These are phyloP conservation scores for Meloidogyne floridensis DNA, from an alignment of 1,140 invertebrate genomes.

Conservation along the genomic window DNA sequence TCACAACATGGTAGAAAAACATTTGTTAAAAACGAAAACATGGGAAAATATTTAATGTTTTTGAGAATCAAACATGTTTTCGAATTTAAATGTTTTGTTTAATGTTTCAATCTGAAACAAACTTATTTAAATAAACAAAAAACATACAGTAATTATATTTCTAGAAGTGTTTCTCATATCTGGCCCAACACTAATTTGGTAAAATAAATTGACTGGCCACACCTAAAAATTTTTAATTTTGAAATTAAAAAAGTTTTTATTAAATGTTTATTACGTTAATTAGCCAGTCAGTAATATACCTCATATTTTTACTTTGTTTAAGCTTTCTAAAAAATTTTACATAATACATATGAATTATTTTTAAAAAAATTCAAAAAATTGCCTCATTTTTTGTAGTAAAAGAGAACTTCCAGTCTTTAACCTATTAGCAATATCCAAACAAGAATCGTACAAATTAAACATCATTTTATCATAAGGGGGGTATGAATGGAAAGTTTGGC, in stretches of 20 bases:
- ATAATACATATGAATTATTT: neutral
- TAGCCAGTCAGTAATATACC: neutral
- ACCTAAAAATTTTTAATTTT: slow-evolving; percentile 11
- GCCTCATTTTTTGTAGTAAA: slow-evolving; percentile 4
- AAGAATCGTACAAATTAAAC: slow-evolving; percentile 34
- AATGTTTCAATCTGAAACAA: too few species aligned
- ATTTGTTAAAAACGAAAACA: too few species aligned
- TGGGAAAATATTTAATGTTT: too few species aligned
- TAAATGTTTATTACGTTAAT: neutral
- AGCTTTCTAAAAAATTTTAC: neutral
- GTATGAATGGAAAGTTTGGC: slow-evolving; percentile 27
- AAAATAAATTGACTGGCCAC: slow-evolving; percentile 36
- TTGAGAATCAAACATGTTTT: too few species aligned
- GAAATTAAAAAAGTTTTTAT: neutral
- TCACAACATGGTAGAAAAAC: too few species aligned
- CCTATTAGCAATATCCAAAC: slow-evolving; percentile 26
- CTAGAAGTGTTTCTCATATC: slow-evolving; percentile 31
- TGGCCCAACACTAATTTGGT: slow-evolving; percentile 30
- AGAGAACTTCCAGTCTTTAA: slow-evolving; percentile 19
- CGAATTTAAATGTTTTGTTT: neutral
- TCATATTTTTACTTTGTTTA: slow-evolving; percentile 9
- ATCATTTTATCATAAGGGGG: slow-evolving; percentile 37
- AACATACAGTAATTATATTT: slow-evolving; percentile 32
- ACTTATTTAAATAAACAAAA: neutral
- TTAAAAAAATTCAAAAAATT: too few species aligned